Percentiles rank a stretch among this genome's conserved stretches.
Evolutionary conservation across 2,113 vertebrate species (phyloP).

Genomic region (Physeter macrocephalus): DNA sequence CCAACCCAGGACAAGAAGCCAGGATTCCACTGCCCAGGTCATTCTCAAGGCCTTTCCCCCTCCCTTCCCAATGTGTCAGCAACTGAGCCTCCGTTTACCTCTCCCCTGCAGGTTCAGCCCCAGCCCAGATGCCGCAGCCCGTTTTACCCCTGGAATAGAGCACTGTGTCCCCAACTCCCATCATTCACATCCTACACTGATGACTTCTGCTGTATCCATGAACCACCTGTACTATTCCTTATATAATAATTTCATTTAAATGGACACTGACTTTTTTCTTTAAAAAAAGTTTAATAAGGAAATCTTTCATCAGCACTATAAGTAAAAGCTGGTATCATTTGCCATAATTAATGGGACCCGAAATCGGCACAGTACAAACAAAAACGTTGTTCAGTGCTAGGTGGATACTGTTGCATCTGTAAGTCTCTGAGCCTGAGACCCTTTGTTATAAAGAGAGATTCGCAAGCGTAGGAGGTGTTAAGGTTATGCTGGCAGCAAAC

Average conservation of each 20-base stretch:
- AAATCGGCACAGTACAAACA: not conserved
- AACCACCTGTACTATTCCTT: not conserved
- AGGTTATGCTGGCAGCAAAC: not conserved
- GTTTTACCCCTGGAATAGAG: not conserved
- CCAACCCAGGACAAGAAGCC: not conserved
- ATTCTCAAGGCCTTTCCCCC: not conserved
- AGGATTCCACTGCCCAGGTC: not conserved
- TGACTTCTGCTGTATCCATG: not conserved
- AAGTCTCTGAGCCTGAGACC: not conserved
- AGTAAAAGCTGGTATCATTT: not conserved
- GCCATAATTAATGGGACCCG: not conserved
- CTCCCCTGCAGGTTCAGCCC: not conserved
- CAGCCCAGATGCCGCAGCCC: not conserved
- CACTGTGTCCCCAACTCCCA: not conserved
- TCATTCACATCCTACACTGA: not conserved
- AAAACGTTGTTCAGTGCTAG: not conserved
- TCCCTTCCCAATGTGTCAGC: not conserved
- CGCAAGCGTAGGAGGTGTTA: not conserved
- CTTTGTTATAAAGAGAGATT: not conserved
- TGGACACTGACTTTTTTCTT: not conserved
- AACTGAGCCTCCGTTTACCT: no score
- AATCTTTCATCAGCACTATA: not conserved
- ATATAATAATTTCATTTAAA: not conserved
- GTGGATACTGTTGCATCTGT: not conserved
- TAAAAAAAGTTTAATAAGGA: not conserved